These are phyloP conservation scores for Physella acuta DNA, from an alignment of 1,140 invertebrate species.

Conservation along the genomic window DNA sequence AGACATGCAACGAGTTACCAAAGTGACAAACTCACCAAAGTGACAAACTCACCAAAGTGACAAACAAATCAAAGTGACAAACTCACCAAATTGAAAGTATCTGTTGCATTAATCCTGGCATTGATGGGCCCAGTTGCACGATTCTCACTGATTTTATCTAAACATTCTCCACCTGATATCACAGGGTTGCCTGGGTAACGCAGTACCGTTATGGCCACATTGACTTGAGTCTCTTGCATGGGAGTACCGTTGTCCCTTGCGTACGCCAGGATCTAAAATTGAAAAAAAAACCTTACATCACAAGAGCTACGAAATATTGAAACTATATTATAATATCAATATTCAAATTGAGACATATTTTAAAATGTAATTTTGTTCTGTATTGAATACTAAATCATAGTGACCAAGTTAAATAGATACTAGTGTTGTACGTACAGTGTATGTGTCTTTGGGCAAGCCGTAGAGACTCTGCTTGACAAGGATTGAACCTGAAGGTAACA, in stretches of 20 bases:
- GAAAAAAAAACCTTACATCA: background rate
- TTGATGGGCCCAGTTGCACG: background rate
- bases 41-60: no score
- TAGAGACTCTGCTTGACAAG: background rate
- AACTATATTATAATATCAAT: background rate
- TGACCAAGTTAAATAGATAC: no score
- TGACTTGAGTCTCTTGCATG: background rate
- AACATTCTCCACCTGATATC: background rate
- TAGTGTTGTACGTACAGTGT: conserved; percentile 16
- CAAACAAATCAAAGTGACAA: no score
- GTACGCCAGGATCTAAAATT: conserved; percentile 7
- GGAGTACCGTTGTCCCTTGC: conserved; percentile 19
- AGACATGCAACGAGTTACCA: no score
- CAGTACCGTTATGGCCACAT: conserved; percentile 8
- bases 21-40: no score
- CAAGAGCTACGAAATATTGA: no score
- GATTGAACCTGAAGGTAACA: background rate
- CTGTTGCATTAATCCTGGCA: background rate
- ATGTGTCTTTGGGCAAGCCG: conserved; percentile 13
- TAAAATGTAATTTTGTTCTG: no score
- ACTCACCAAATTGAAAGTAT: background rate
- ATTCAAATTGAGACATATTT: background rate
- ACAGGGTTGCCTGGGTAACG: conserved; percentile 5
- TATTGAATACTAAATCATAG: no score
- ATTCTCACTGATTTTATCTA: conserved; percentile 22